These are phyloP conservation scores for Bombus fervidus DNA, from an alignment of 1,140 invertebrate species.

Conservation along the genomic window DNA sequence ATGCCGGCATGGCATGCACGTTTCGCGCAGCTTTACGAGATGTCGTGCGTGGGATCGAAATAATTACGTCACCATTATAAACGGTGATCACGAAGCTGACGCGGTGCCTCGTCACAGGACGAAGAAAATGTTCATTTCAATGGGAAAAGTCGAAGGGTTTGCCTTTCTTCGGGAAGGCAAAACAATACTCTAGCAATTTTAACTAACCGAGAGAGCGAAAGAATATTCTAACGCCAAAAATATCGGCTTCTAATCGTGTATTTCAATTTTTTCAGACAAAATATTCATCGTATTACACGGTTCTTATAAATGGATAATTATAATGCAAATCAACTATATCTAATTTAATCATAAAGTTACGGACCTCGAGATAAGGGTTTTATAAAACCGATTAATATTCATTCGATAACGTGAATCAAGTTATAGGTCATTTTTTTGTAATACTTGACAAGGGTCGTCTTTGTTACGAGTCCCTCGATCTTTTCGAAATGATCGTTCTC, in stretches of 20 bases:
- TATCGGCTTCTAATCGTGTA: too few relatives aligned
- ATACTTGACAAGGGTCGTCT: background rate
- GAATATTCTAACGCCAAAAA: background rate
- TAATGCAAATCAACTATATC: too few relatives aligned
- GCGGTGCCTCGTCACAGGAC: background rate
- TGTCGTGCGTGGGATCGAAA: constrained; percentile 41
- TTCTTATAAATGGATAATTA: too few relatives aligned
- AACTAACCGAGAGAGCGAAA: background rate
- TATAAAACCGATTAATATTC: too few relatives aligned
- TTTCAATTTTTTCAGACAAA: too few relatives aligned
- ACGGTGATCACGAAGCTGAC: constrained; percentile 10
- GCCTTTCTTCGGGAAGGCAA: background rate
- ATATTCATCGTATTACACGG: too few relatives aligned
- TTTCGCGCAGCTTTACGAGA: constrained; percentile 39
- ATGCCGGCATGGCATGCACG: constrained; percentile 32
- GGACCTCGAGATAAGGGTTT: too few relatives aligned
- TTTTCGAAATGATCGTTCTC: background rate
- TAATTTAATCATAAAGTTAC: too few relatives aligned
- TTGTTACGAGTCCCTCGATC: background rate
- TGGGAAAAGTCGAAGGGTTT: accelerated
- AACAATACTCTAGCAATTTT: background rate
- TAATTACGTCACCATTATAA: constrained; percentile 53
- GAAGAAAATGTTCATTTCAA: background rate
- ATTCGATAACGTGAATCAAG: too few relatives aligned
- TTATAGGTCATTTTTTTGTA: too few relatives aligned